These are phyloP conservation scores for Coryphaenoides rupestris DNA, from an alignment of 2,113 vertebrate genomes.

Conservation along the genomic window DNA sequence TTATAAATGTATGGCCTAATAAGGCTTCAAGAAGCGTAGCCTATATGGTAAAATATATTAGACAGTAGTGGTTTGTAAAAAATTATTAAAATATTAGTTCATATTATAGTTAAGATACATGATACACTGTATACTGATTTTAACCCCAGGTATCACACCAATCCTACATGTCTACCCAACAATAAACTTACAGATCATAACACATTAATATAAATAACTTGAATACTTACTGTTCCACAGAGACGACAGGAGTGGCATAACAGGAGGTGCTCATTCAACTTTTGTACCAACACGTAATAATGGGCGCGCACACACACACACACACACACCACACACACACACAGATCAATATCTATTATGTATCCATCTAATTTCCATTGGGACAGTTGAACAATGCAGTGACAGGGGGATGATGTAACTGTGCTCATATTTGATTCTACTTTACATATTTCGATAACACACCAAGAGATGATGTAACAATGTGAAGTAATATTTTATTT, in stretches of 20 bases:
- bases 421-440: too few relatives aligned
- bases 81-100: too few relatives aligned
- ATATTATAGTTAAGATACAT: too few relatives aligned
- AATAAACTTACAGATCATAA: not conserved
- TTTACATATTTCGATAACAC: too few relatives aligned
- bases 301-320: constrained; percentile 17
- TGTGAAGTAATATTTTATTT: too few relatives aligned
- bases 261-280: constrained; percentile 14
- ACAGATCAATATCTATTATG: constrained; percentile 54
- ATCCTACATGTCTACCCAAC: not conserved
- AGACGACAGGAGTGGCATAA: constrained; percentile 16
- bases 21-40: too few relatives aligned
- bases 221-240: constrained; percentile 36
- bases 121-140: too few relatives aligned
- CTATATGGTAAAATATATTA: too few relatives aligned
- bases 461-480: too few relatives aligned
- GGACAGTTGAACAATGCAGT: constrained; percentile 5
- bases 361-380: constrained; percentile 43
- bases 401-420: not conserved
- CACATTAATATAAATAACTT: constrained; percentile 3
- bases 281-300: constrained; percentile 24
- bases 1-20: too few relatives aligned
- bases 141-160: not conserved
- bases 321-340: constrained; percentile 9
- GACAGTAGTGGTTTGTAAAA: too few relatives aligned